Evolutionary conservation across 2,113 vertebrate species (phyloP).

Genomic region (Neodontobutis hainanensis): DNA sequence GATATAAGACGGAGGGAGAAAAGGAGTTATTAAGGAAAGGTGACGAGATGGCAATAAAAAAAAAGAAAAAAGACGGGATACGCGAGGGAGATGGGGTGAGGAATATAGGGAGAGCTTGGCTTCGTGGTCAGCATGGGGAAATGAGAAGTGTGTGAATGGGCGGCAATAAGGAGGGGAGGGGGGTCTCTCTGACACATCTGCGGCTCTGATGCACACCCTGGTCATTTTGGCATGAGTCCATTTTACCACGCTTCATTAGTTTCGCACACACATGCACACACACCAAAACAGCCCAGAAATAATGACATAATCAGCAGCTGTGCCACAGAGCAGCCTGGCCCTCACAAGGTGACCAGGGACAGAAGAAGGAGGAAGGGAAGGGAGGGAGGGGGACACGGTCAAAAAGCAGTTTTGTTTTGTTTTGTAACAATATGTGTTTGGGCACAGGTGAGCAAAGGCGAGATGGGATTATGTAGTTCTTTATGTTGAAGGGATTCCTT

Average conservation of each 20-base stretch:
- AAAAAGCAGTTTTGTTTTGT: constrained; percentile 16
- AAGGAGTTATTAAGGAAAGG: constrained; percentile 15
- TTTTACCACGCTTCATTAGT: constrained; percentile 77
- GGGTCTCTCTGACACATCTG: constrained; percentile 73
- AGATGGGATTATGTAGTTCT: constrained; percentile 49
- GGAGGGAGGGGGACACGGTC: constrained; percentile 19
- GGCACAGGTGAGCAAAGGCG: constrained; percentile 43
- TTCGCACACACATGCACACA: constrained; percentile 52
- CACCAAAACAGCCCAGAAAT: constrained; percentile 81
- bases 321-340: constrained; percentile 93
- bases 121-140: constrained; percentile 21
- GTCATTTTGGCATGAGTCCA: constrained; percentile 76
- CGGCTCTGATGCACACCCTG: constrained; percentile 74
- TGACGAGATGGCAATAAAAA: constrained; percentile 43
- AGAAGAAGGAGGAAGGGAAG: constrained; percentile 55
- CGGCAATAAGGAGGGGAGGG: constrained; percentile 18
- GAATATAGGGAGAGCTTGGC: constrained; percentile 48
- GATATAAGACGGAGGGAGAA: constrained; percentile 45
- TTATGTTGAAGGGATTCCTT: constrained; percentile 56
- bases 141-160: constrained; percentile 9
- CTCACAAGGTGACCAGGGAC: constrained; percentile 93
- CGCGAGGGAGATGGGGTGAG: constrained; percentile 45
- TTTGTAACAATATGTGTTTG: constrained; percentile 22
- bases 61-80: constrained; percentile 63
- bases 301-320: constrained; percentile 99